Percentiles rank a stretch among this genome's conserved stretches.
These are phyloP conservation scores for Incurvaria masculella DNA, from an alignment of 2,888 invertebrate genomes.

Conservation along the genomic window DNA sequence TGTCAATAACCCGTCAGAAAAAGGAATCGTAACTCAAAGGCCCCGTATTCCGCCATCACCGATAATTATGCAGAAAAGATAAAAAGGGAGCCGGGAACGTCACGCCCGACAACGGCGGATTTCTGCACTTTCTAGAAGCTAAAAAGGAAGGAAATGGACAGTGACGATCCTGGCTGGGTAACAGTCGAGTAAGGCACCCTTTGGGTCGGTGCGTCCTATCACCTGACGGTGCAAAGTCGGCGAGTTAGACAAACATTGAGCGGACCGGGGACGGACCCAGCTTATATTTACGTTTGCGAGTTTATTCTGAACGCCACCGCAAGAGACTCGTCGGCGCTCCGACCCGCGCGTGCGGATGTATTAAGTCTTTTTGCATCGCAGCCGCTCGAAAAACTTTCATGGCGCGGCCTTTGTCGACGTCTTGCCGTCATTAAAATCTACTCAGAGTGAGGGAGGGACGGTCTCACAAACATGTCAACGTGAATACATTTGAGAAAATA, in stretches of 20 bases:
- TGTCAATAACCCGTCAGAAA: neutral
- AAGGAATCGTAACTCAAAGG: neutral
- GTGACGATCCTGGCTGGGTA: too few relatives aligned
- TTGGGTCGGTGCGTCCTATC: conserved; percentile 27
- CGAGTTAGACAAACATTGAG: conserved; percentile 36
- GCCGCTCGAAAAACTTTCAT: neutral
- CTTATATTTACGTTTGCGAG: too few relatives aligned
- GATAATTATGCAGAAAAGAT: neutral
- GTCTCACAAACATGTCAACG: neutral
- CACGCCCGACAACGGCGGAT: neutral
- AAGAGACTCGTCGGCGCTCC: neutral
- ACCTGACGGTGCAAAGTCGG: conserved; percentile 31
- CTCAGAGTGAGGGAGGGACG: neutral
- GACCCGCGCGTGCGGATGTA: neutral
- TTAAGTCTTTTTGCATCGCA: neutral
- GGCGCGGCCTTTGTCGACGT: neutral
- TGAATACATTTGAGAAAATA: too few relatives aligned
- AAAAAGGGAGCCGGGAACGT: neutral
- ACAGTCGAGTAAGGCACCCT: too few relatives aligned
- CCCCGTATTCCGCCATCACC: neutral
- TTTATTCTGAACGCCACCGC: neutral
- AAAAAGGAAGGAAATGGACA: too few relatives aligned
- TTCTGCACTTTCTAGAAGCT: too few relatives aligned
- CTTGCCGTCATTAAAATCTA: neutral
- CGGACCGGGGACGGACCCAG: too few relatives aligned